Conservation (phyloP, 2,113 vertebrate species). For the Theristicus caerulescens region DNA sequence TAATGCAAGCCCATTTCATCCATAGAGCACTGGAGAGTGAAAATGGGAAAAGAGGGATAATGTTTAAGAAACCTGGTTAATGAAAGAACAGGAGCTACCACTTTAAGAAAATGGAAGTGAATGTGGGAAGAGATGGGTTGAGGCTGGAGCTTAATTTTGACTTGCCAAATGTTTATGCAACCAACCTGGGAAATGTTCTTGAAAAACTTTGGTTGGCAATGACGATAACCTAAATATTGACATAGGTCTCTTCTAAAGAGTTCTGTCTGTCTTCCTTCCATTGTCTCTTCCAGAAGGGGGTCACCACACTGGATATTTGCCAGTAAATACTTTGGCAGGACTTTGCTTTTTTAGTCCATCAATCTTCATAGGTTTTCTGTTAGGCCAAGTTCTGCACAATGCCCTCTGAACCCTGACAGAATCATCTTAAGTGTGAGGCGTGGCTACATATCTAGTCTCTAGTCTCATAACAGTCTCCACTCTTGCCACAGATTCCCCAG, state of each 20-base stretch:
- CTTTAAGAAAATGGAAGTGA: neutral
- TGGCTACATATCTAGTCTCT: neutral
- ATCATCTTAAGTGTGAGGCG: neutral
- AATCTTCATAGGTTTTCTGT: neutral
- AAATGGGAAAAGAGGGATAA: neutral
- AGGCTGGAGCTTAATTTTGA: neutral
- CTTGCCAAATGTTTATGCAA: neutral
- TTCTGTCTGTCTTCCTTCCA: neutral
- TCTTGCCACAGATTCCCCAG: neutral
- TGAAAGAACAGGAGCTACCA: neutral
- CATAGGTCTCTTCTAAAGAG: neutral
- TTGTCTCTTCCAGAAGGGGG: neutral
- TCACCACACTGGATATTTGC: neutral
- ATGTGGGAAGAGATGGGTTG: neutral
- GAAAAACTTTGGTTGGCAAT: neutral
- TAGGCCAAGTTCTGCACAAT: neutral
- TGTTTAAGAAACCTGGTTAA: neutral
- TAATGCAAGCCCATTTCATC: neutral
- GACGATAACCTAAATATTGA: neutral
- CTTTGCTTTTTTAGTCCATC: neutral
- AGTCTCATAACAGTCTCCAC: neutral
- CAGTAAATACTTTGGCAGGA: neutral
- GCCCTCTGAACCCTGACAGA: neutral
- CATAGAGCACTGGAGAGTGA: neutral
- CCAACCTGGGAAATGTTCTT: neutral